Evolutionary conservation across 2,888 invertebrate genomes (phyloP).

Genomic region (Pediacus dermestoides): DNA sequence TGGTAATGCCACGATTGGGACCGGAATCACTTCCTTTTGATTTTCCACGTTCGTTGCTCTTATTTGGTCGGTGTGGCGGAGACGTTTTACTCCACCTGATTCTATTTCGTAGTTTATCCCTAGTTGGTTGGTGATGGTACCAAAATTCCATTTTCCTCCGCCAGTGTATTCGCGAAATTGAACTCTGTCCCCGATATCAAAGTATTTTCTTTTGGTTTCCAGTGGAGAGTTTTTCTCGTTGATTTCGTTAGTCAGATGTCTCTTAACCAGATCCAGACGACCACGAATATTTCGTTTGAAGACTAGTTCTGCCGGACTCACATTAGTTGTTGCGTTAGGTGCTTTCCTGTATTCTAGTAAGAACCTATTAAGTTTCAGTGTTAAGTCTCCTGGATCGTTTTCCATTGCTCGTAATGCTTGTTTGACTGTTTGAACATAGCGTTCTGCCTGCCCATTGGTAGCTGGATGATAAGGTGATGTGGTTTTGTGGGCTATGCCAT

Average conservation of each 20-base stretch:
- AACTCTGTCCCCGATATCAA: not conserved
- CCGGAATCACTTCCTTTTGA: no score
- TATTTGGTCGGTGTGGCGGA: no score
- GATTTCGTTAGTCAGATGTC: not conserved
- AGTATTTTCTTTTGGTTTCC: not conserved
- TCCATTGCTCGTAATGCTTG: constrained; percentile 11
- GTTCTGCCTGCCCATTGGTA: constrained; percentile 32
- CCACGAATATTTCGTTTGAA: not conserved
- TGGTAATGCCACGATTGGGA: no score
- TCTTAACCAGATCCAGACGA: not conserved
- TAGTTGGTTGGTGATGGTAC: no score
- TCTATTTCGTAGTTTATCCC: no score
- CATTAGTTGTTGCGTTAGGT: not conserved
- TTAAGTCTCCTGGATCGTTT: not conserved
- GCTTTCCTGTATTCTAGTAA: not conserved
- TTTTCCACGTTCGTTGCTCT: no score
- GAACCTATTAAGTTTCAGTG: not conserved
- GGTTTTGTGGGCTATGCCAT: constrained; percentile 16
- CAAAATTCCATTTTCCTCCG: not conserved
- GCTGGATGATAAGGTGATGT: constrained; percentile 23
- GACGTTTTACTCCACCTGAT: no score
- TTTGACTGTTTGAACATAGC: constrained; percentile 30
- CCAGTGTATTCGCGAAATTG: not conserved
- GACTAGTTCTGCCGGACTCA: not conserved
- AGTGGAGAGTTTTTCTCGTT: not conserved